Percentiles rank a stretch among this genome's conserved stretches.
Conservation (phyloP, 2,113 vertebrate genomes). For the Aptenodytes patagonicus region DNA sequence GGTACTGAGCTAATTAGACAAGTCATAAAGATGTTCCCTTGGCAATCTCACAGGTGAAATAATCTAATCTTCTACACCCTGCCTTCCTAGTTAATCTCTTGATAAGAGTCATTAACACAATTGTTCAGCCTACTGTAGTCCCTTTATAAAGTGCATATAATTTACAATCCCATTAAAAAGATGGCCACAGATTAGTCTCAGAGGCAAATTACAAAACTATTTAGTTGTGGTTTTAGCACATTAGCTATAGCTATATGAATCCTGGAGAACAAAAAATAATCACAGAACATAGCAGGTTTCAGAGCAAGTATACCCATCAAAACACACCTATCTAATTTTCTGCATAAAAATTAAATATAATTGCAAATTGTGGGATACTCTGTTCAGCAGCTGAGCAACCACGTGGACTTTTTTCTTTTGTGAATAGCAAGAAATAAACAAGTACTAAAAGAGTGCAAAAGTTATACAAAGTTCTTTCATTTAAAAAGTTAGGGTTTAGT, state of each 20-base stretch:
- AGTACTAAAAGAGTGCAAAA: neutral
- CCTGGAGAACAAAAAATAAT: neutral
- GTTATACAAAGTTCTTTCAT: neutral
- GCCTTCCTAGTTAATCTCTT: conserved; percentile 37
- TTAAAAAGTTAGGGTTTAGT: neutral
- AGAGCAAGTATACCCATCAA: neutral
- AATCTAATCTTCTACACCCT: conserved; percentile 26
- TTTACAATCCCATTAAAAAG: conserved; percentile 56
- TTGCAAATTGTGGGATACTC: neutral
- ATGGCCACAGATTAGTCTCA: conserved; percentile 24
- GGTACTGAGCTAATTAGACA: conserved; percentile 5
- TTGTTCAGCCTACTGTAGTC: conserved; percentile 39
- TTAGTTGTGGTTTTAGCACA: neutral
- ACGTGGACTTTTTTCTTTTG: neutral
- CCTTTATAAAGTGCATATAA: conserved; percentile 38
- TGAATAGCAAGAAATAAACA: neutral
- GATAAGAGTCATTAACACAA: conserved; percentile 57
- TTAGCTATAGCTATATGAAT: neutral
- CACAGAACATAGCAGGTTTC: neutral
- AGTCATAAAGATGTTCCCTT: neutral
- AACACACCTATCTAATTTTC: neutral
- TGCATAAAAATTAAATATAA: neutral
- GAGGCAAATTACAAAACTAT: conserved; percentile 23
- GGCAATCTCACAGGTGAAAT: conserved; percentile 25
- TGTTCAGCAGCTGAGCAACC: neutral